These are phyloP conservation scores for Dipodomys merriami DNA, from an alignment of 2,113 vertebrate species.

Conservation along the genomic window DNA sequence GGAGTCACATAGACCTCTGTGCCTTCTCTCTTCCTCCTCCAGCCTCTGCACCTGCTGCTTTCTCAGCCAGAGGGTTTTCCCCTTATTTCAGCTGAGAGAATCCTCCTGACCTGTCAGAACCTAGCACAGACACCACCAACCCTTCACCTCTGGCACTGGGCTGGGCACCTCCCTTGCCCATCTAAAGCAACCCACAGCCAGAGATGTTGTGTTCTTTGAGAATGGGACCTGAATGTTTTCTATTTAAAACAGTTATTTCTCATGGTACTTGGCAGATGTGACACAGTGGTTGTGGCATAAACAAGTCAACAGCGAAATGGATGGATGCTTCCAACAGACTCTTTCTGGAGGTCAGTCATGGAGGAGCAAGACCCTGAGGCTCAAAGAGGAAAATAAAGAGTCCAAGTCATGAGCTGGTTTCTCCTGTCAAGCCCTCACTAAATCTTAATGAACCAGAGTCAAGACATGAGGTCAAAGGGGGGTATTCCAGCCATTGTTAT, in stretches of 20 bases:
- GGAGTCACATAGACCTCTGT: background rate
- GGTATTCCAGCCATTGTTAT: background rate
- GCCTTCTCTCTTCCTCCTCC: background rate
- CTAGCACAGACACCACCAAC: background rate
- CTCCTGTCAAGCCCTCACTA: background rate
- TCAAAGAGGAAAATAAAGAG: background rate
- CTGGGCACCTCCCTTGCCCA: background rate
- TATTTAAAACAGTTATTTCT: slow-evolving; percentile 8
- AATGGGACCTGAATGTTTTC: background rate
- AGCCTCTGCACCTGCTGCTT: background rate
- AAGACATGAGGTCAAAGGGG: background rate
- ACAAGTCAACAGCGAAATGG: background rate
- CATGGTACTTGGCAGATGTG: background rate
- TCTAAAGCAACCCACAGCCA: background rate
- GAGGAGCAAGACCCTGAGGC: background rate
- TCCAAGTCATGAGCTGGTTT: background rate
- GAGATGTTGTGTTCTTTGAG: background rate
- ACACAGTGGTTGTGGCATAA: background rate
- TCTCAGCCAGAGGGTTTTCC: background rate
- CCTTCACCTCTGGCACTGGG: background rate
- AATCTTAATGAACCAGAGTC: background rate
- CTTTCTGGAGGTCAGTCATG: background rate
- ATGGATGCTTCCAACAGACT: background rate
- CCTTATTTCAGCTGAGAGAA: background rate
- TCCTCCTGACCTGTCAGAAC: background rate